A percentile compares a stretch with the other conserved stretches of the same genome.
Evolutionary conservation across 2,797 vertebrate species (phyloP).

Genomic region (Gallirallus australis): DNA sequence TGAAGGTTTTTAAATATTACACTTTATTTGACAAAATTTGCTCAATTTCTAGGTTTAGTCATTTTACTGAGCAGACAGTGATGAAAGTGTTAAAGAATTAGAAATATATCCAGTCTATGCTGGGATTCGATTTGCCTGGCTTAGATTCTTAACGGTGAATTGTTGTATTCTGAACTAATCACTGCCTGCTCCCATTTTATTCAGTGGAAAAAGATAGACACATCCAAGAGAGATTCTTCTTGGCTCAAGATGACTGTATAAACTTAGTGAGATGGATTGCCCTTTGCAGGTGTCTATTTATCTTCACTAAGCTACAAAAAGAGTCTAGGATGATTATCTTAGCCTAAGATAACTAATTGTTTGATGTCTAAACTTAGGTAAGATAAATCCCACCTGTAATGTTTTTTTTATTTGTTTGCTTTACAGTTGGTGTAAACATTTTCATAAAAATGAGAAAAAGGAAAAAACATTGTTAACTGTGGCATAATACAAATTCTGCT

Average conservation of each 20-base stretch:
- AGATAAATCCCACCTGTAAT: conserved; percentile 3
- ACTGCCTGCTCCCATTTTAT: background rate
- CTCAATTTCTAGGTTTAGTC: background rate
- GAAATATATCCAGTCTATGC: background rate
- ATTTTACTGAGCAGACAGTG: background rate
- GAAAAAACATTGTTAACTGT: background rate
- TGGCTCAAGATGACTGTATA: background rate
- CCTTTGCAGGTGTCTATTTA: background rate
- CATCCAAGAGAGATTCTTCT: background rate
- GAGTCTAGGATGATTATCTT: background rate
- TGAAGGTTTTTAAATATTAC: background rate
- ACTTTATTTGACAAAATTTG: background rate
- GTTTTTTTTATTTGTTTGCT: conserved; percentile 21
- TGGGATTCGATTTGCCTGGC: background rate
- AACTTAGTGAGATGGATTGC: background rate
- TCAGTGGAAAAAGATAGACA: background rate
- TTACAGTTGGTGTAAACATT: background rate
- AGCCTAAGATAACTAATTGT: background rate
- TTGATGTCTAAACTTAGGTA: background rate
- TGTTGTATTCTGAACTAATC: background rate
- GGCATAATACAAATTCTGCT: background rate
- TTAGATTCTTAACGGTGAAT: background rate
- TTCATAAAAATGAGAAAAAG: background rate
- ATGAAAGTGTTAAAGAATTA: background rate
- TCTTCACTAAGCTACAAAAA: conserved; percentile 17